phyloP scores from a whole-genome alignment of 2,113 vertebrate genomes.

The Chaenocephalus aceratus region DNA sequence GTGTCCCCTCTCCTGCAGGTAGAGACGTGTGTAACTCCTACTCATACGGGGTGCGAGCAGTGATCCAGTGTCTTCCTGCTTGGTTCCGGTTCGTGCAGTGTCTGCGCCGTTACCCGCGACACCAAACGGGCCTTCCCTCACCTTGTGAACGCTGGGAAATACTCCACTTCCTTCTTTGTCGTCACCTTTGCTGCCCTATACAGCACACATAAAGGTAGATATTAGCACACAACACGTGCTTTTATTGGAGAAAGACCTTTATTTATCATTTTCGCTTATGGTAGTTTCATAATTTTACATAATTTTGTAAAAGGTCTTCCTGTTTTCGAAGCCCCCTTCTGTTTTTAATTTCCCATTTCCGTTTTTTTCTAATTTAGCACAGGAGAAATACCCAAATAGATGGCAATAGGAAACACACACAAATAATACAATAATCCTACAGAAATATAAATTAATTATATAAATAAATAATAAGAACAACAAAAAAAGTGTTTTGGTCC shows the following conservation, averaged over 20 bases:
- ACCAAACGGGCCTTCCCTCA: slow-evolving; percentile 97
- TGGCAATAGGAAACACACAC: no score
- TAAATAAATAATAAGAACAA: no score
- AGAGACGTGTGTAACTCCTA: slow-evolving; percentile 89
- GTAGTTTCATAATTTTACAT: background rate
- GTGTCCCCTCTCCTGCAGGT: slow-evolving; percentile 41
- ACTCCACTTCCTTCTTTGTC: slow-evolving; percentile 98
- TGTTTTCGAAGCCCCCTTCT: background rate
- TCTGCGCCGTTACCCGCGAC: slow-evolving; percentile 96
- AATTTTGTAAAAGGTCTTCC: background rate
- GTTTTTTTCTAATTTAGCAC: no score
- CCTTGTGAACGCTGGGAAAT: slow-evolving; percentile 97
- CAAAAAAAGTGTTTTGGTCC: no score
- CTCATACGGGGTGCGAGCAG: slow-evolving; percentile 93
- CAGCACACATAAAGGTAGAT: slow-evolving; percentile 92
- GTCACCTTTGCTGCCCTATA: slow-evolving; percentile 96
- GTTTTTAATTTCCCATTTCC: no score
- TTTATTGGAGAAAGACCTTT: background rate
- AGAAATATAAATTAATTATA: no score
- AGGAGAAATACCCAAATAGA: no score
- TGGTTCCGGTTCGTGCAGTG: slow-evolving; percentile 99
- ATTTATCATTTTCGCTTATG: background rate
- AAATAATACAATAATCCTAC: no score
- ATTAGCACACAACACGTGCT: background rate
- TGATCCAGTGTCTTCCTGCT: slow-evolving; percentile 98